Conservation (phyloP, 2,113 vertebrate species). For the Microcebus ravelobensis region DNA sequence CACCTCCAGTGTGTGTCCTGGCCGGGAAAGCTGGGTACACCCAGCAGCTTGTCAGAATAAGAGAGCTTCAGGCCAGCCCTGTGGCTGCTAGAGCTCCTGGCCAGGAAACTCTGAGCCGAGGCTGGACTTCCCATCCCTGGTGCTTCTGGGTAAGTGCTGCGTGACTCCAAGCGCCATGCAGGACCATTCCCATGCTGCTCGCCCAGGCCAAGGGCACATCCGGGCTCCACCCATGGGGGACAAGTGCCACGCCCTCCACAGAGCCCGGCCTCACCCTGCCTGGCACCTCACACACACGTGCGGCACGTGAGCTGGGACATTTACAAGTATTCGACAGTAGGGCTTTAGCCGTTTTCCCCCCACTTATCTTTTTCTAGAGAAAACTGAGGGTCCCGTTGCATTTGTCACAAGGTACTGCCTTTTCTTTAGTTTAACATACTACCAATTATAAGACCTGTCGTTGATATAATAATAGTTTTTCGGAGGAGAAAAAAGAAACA, state of each 20-base stretch:
- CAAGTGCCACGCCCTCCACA: fast-evolving
- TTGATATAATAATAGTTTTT: slow-evolving; percentile 46
- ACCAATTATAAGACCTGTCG: not conserved
- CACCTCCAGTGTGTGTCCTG: not conserved
- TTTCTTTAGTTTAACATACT: slow-evolving; percentile 48
- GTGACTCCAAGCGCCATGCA: not conserved
- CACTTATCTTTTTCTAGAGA: slow-evolving; percentile 18
- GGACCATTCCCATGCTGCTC: not conserved
- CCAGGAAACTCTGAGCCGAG: slow-evolving; percentile 73
- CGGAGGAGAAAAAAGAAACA: slow-evolving; percentile 21
- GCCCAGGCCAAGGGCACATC: not conserved
- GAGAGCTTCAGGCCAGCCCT: too few species aligned
- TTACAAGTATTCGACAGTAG: not conserved
- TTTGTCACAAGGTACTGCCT: not conserved
- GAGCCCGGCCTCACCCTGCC: not conserved
- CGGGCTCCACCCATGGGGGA: not conserved
- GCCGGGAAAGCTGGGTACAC: not conserved
- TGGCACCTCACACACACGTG: not conserved
- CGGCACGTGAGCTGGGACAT: not conserved
- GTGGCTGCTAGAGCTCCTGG: not conserved
- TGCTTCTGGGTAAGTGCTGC: not conserved
- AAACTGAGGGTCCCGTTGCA: not conserved
- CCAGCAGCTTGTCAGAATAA: not conserved
- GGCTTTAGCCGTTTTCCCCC: not conserved
- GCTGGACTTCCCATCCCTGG: not conserved